Conservation (phyloP, 2,113 vertebrate genomes). For the Hoplias malabaricus region DNA sequence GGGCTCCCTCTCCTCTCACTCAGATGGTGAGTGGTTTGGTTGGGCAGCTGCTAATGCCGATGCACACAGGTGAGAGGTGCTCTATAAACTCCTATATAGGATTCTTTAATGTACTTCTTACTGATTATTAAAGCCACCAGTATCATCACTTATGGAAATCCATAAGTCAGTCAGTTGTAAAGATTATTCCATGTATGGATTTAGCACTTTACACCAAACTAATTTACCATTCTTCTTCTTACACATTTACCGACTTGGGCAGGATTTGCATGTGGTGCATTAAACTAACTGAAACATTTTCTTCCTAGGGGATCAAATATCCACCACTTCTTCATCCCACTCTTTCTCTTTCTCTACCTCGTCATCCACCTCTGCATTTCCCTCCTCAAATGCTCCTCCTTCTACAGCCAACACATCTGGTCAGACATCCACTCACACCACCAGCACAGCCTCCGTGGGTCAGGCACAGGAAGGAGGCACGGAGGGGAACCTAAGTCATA, state of each 20-base stretch:
- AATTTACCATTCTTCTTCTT: too few relatives aligned
- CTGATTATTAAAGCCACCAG: not conserved
- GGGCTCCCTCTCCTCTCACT: constrained; percentile 80
- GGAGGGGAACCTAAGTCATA: constrained; percentile 69
- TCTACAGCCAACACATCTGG: constrained; percentile 67
- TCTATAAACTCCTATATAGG: not conserved
- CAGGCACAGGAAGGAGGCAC: constrained; percentile 68
- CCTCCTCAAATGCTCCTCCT: constrained; percentile 42
- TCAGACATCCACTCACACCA: constrained; percentile 70
- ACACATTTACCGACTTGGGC: not conserved
- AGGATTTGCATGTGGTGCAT: not conserved
- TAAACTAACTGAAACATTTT: not conserved
- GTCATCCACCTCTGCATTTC: constrained; percentile 39
- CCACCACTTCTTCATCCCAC: constrained; percentile 63
- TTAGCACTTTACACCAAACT: too few relatives aligned
- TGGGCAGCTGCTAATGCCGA: constrained; percentile 84
- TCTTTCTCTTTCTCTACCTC: constrained; percentile 55
- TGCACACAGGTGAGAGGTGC: constrained; percentile 73
- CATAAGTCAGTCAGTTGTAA: not conserved
- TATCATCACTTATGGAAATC: not conserved
- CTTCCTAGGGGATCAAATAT: constrained; percentile 55
- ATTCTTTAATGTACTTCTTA: not conserved
- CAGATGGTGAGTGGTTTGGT: constrained; percentile 91
- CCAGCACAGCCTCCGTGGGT: constrained; percentile 64
- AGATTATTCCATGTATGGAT: too few relatives aligned